These are phyloP conservation scores for Steromphala cineraria DNA, from an alignment of 2,888 invertebrate species.

Conservation along the genomic window DNA sequence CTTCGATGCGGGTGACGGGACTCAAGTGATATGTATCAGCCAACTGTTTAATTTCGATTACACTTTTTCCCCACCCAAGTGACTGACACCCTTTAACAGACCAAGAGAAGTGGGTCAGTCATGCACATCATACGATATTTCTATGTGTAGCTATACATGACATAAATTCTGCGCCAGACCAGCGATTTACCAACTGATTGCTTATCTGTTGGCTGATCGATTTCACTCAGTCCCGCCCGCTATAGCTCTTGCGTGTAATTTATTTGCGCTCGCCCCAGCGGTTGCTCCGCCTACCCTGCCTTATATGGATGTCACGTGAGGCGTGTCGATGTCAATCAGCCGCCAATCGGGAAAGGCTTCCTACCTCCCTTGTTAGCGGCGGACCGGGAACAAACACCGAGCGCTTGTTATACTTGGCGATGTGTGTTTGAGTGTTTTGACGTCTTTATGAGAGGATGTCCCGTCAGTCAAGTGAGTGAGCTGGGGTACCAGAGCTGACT, in stretches of 20 bases:
- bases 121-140: slow-evolving; percentile 19
- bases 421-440: slow-evolving; percentile 15
- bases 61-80: not conserved
- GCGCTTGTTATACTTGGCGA: not conserved
- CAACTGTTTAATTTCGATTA: not conserved
- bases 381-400: not conserved
- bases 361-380: not conserved
- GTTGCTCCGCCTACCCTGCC: not conserved
- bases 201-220: slow-evolving; percentile 25
- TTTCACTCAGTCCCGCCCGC: slow-evolving; percentile 18
- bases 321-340: slow-evolving; percentile 25
- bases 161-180: slow-evolving; percentile 24
- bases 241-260: slow-evolving; percentile 25
- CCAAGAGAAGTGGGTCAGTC: not conserved
- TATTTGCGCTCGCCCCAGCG: slow-evolving; percentile 27
- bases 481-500: not conserved
- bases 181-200: slow-evolving; percentile 32
- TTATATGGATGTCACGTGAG: slow-evolving; percentile 30
- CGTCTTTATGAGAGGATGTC: slow-evolving; percentile 9
- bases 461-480: not conserved
- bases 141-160: slow-evolving; percentile 10
- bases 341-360: not conserved
- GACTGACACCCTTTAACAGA: not conserved
- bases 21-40: not conserved
- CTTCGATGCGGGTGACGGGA: not conserved